Conservation (phyloP, 2,113 vertebrate species). For the Parotia lawesii region DNA sequence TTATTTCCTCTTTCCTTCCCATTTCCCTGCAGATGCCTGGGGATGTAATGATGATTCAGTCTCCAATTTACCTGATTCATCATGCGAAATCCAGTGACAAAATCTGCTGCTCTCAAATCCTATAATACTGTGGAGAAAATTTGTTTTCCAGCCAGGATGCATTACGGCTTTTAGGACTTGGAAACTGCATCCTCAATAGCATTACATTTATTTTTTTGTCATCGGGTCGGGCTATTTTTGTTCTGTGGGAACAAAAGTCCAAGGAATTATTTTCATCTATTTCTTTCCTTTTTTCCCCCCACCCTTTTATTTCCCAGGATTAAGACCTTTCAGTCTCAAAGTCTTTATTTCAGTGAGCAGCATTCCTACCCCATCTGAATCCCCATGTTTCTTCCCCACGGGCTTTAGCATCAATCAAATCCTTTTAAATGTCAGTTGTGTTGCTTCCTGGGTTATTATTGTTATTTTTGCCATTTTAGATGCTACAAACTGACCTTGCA, state of each 20-base stretch:
- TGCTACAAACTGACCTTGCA: neutral
- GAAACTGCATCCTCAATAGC: neutral
- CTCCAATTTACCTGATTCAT: slow-evolving; percentile 51
- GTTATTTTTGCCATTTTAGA: neutral
- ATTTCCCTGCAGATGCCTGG: neutral
- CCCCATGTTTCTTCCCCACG: neutral
- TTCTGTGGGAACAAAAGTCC: neutral
- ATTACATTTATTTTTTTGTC: neutral
- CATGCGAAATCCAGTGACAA: neutral
- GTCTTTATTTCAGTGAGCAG: neutral
- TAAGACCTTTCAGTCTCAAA: neutral
- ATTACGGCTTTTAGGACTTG: neutral
- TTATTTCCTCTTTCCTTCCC: neutral
- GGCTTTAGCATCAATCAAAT: neutral
- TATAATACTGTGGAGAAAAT: neutral
- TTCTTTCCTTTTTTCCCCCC: neutral
- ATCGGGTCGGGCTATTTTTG: neutral
- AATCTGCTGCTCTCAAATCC: slow-evolving; percentile 21
- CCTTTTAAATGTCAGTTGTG: neutral
- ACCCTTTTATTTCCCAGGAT: neutral
- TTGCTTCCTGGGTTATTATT: neutral
- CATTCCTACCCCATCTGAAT: neutral
- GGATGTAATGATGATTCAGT: neutral
- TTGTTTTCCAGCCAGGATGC: neutral
- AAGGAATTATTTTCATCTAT: neutral